These are phyloP conservation scores for Pocillopora verrucosa DNA, from an alignment of 64 coral and sea anemone species.

Conservation along the genomic window DNA sequence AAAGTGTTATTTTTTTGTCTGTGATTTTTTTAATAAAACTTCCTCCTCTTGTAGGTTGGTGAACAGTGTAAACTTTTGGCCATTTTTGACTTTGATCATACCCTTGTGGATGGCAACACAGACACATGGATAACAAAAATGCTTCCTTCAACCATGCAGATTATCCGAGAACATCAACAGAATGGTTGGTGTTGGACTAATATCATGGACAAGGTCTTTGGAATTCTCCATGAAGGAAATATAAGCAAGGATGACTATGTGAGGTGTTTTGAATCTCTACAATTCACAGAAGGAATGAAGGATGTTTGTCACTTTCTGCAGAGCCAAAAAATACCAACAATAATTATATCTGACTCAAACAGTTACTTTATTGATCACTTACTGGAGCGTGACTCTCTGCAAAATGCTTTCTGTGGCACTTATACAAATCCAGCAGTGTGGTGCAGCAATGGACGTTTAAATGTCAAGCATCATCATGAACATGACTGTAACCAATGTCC, in stretches of 20 bases:
- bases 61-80: slow-evolving; percentile 33
- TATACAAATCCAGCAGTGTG: slow-evolving; percentile 91
- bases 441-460: slow-evolving; percentile 52
- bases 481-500: slow-evolving; percentile 72
- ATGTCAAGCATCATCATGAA: slow-evolving; percentile 58
- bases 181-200: slow-evolving; percentile 90
- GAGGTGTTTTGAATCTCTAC: slow-evolving; percentile 83
- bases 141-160: slow-evolving; percentile 32
- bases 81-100: slow-evolving; percentile 97
- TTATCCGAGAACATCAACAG: slow-evolving; percentile 53
- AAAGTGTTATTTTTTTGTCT: too few species aligned
- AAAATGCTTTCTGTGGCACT: slow-evolving; percentile 52
- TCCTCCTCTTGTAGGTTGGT: neutral
- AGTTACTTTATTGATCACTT: slow-evolving; percentile 92
- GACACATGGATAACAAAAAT: slow-evolving; percentile 96
- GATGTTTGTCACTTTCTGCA: slow-evolving; percentile 69
- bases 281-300: slow-evolving; percentile 95
- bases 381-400: slow-evolving; percentile 58
- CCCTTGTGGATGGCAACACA: slow-evolving; percentile 91
- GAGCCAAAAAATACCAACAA: slow-evolving; percentile 44
- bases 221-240: slow-evolving; percentile 55
- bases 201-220: slow-evolving; percentile 80
- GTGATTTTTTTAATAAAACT: too few species aligned
- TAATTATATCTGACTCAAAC: slow-evolving; percentile 97
- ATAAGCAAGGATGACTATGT: slow-evolving; percentile 67